A percentile compares a stretch with the other conserved stretches of the same genome.
Evolutionary conservation across 37 sponge, comb jelly and placozoan genomes (phyloP).

Genomic region (Mnemiopsis leidyi): DNA sequence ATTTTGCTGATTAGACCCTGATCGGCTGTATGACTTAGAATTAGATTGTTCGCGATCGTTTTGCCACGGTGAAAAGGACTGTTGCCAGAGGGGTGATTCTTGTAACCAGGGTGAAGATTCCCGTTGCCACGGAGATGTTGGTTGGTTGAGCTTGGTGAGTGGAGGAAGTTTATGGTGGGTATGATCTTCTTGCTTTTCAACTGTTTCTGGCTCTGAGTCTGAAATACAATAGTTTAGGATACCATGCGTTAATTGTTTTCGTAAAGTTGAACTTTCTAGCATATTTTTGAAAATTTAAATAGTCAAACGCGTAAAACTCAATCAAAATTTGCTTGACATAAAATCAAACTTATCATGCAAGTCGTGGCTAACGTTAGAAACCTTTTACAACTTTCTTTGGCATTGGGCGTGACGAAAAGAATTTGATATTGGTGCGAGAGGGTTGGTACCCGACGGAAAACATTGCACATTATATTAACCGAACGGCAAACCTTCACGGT

Average conservation of each 20-base stretch:
- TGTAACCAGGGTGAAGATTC: neutral
- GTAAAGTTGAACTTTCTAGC: neutral
- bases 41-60: neutral
- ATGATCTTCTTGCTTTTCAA: neutral
- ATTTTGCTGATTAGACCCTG: neutral
- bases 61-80: neutral
- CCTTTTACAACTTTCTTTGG: neutral
- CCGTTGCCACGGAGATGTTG: neutral
- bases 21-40: neutral
- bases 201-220: neutral
- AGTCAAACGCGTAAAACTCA: neutral
- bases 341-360: neutral
- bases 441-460: constrained; percentile 3
- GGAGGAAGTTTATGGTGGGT: neutral
- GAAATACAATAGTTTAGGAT: neutral
- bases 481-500: neutral
- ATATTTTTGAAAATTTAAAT: neutral
- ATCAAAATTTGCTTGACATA: neutral
- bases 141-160: neutral
- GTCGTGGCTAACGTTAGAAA: neutral
- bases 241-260: neutral
- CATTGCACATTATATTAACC: neutral
- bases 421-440: constrained; percentile 25
- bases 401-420: neutral
- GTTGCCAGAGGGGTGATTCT: neutral